Evolutionary conservation across 2,797 vertebrate species (phyloP), one percentile per base, ranked within the genome.

Genomic region (Epinephelus malabaricus): DNA sequence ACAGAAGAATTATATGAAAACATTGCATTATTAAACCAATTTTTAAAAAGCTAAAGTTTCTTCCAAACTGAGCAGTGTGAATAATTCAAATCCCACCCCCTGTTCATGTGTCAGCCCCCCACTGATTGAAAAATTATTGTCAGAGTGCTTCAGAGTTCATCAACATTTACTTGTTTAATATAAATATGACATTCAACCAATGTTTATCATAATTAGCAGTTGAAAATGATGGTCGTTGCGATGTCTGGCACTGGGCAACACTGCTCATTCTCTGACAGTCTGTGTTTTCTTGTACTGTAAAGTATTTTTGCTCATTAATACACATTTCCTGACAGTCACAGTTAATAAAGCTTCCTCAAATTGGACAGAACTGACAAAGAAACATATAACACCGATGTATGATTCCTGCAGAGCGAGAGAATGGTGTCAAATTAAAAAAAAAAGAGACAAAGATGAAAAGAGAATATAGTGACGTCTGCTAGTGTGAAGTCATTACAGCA

Each of bases 401-500:
- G 5, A 51, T 6, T 49, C 72, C 78, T 6, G 51, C 79, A 27
- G 73, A 49, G 78, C 1, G 4, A 68, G 38, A 69, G n/a, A 49
- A 30, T 25, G 1, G 1, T 2, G 40, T 43, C 40, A 43, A 43
- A 43, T 43, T 0, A 21, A 30, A 9, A n/a, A 46, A 27, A 38
- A 21, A 50, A 69, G 23, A 73, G 12, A 43, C 6, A 3, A 18
- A 53, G 63, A 81, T 54, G 21, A 73, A 55, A 73, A 70, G 62
- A 54, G 60, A 53, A 55, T 13, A n/a, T 2, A 9, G 84, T 62
- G 78, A 64, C 15, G 53, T 82, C 61, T 69, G 76, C 25, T 56
- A 2, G 38, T 34, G 73, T 73, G 77, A 75, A 87, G 74, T 59
- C 76, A 18, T 69, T 85, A 23, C 82, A 86, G 89, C 76, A 1